Base-by-base conservation (phyloP, 2,888 invertebrate genomes). In the Aphodius granarius region DNA sequence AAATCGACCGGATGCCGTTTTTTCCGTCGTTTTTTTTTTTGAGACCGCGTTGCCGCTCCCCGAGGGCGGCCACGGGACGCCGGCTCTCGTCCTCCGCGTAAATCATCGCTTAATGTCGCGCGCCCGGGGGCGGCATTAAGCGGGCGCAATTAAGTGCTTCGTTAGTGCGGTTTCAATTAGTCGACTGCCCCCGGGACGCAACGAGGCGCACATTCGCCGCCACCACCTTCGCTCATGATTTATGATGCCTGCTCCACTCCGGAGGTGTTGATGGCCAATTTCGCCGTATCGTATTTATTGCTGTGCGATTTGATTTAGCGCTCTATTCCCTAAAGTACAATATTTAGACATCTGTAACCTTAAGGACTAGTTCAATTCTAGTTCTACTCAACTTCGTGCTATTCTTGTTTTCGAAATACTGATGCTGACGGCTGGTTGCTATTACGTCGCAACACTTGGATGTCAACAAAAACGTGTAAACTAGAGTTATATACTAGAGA, bases 71-170 rank as follows among this genome's bases (percentile, higher is more conserved):
- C 16, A 18, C 18, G 68, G 68, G 20, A 21, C 20, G 68, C 68
- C 21, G 68, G 15, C 20, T n/a, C 21, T 68, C 22, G 68, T 68
- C 68, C 21, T 43, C 68, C 68, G 21, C 68, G 68, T 68, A 68
- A 68, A 68, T 68, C 68, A 68, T 68, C 68, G 68, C 68, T 22
- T 22, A 43, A 43, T 20, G 68, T n/a, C 68, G 68, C 68, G 68
- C 22, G 21, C 68, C 68, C 68, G 21, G 68, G 68, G 68, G 22
- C 68, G 20, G 68, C 20, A 22, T 68, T 68, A 68, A 68, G 68
- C 68, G 21, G 68, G 68, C 21, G 68, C 68, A 68, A 68, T 68
- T 68, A 68, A 68, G 68, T 68, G 68, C 68, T 68, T 68, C 68
- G 68, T 22, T 22, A 22, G 21, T 68, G 68, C 68, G 68, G 68